Conservation (phyloP, 2,797 vertebrate species). For the Discoglossus pictus region DNA sequence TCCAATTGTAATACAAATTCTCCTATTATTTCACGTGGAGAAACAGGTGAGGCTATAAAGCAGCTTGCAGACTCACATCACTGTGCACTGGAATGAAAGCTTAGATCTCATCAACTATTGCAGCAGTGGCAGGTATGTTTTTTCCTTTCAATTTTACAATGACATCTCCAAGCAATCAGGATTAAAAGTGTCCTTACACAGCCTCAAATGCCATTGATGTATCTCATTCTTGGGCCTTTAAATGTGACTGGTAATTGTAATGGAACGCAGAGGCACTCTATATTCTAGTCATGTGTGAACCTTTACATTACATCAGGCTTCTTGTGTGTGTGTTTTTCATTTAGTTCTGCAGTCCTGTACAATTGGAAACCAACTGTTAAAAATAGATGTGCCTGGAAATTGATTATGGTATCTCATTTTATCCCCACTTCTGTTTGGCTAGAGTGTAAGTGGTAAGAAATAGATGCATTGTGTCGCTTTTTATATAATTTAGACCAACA, state of each 20-base stretch:
- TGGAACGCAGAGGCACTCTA: slow-evolving; percentile 12
- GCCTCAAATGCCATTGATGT: slow-evolving; percentile 33
- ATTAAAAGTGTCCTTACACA: slow-evolving; percentile 36
- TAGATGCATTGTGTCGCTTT: slow-evolving; percentile 4
- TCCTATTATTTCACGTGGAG: slow-evolving; percentile 14
- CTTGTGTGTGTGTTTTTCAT: slow-evolving; percentile 14
- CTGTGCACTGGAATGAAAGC: slow-evolving; percentile 17
- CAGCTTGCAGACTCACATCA: slow-evolving; percentile 22
- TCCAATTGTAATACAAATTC: slow-evolving; percentile 17
- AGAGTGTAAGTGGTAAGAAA: slow-evolving; percentile 13
- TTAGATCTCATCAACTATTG: slow-evolving; percentile 31
- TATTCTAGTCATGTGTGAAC: slow-evolving; percentile 21
- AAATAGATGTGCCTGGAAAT: slow-evolving; percentile 33
- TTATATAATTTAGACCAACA: slow-evolving; percentile 8
- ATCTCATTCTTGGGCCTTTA: slow-evolving; percentile 27
- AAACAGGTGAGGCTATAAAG: slow-evolving; percentile 20
- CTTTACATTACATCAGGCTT: slow-evolving; percentile 28
- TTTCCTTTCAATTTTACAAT: slow-evolving; percentile 40
- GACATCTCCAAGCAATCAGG: slow-evolving; percentile 41
- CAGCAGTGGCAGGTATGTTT: slow-evolving; percentile 16
- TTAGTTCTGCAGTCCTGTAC: slow-evolving; percentile 25
- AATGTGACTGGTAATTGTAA: slow-evolving; percentile 15
- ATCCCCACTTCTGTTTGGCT: slow-evolving; percentile 9
- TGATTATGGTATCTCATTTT: slow-evolving; percentile 41
- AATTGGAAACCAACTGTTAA: slow-evolving; percentile 36